Evolutionary conservation across 2,797 vertebrate genomes (phyloP), one percentile per base, ranked within the genome.

Genomic region (Sebastes umbrosus): DNA sequence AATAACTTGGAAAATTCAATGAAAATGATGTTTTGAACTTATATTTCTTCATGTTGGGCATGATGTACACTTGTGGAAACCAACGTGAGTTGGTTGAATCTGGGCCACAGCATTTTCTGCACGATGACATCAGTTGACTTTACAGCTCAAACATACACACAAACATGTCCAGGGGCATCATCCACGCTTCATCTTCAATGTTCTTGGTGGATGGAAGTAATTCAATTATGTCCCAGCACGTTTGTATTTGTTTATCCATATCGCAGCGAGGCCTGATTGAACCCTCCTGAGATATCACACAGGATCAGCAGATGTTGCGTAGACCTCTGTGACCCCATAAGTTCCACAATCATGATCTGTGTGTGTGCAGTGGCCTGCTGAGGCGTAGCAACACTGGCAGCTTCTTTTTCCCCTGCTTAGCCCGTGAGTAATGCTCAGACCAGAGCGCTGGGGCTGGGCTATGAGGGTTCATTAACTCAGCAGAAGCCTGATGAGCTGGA

Each of bases 181-280:
- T 77, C 63, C 82, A 29, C 63, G 82, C 65, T 73, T 84, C 73
- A 84, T 82, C 81, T 71, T 60, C 80, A 34, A 59, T 84, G 84
- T 64, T 90, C 82, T 84, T 80, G 71, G 52, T 80, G 74, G 84
- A 87, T 80, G 84, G 75, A 90, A 85, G 84, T 93, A 91, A 94
- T 95, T 93, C 76, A 90, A 84, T 94, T 92, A 91, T 85, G 86
- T 84, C 79, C 83, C 79, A 82, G 79, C 77, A 86, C 39, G 77
- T 90, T 94, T 90, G 83, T 88, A 87, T 93, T 92, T 94, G 91
- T 94, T 92, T 92, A 90, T 85, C 90, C 90, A 90, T 82, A 93
- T 86, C 68, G 13, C 70, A 73, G 86, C 59, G 16, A 85, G 81
- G 87, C 86, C 82, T 83, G 87, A 88, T 92, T 87, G 82, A 79